Evolutionary conservation across 2,113 vertebrate species (phyloP).

Genomic region (Sceloporus tristichus): DNA sequence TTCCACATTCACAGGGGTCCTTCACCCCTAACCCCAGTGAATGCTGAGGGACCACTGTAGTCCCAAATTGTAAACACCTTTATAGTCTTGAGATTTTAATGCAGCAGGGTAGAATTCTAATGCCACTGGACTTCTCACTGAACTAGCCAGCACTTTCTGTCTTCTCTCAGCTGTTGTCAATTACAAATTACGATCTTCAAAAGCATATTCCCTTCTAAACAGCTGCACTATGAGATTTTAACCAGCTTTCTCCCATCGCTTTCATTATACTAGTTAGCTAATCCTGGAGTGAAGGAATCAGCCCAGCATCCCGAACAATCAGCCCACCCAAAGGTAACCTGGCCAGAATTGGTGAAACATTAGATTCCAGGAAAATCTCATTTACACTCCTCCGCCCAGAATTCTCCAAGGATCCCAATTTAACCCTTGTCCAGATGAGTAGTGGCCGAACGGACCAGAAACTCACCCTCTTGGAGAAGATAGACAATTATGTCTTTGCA

Average conservation of each 20-base stretch:
- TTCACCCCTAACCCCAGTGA: too few relatives aligned
- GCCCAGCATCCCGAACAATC: background rate
- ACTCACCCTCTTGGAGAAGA: background rate
- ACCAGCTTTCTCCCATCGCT: background rate
- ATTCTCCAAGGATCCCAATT: too few relatives aligned
- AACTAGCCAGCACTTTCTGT: background rate
- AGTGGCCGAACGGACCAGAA: too few relatives aligned
- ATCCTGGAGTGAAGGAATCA: background rate
- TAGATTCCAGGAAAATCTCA: too few relatives aligned
- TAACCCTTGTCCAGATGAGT: too few relatives aligned
- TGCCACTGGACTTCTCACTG: background rate
- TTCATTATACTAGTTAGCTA: background rate
- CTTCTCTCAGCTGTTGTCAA: background rate
- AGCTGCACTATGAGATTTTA: background rate
- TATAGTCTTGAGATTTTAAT: too few relatives aligned
- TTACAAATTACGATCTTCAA: background rate
- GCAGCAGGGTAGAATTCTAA: background rate
- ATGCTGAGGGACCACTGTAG: too few relatives aligned
- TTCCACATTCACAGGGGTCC: too few relatives aligned
- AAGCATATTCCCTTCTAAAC: background rate
- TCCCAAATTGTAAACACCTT: background rate
- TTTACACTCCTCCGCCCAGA: too few relatives aligned
- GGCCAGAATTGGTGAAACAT: background rate
- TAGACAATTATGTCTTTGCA: background rate
- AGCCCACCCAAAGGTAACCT: background rate